A percentile compares a stretch with the other conserved stretches of the same genome.
Evolutionary conservation across 2,113 vertebrate species (phyloP).

Genomic region (Vulpes lagopus): DNA sequence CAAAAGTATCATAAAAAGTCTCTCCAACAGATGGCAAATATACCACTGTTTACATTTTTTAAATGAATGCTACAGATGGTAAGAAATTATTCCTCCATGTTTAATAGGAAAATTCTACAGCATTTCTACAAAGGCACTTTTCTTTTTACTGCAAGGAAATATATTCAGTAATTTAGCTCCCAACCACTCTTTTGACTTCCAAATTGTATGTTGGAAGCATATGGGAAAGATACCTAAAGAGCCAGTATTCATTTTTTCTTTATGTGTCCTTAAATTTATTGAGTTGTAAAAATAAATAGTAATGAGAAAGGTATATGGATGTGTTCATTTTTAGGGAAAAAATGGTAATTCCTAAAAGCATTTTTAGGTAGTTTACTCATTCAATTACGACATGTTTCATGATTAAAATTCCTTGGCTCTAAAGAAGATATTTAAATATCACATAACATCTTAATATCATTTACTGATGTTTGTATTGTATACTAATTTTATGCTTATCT

Average conservation of each 20-base stretch:
- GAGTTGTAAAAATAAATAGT: constrained; percentile 54
- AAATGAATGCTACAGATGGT: constrained; percentile 80
- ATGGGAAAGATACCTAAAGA: constrained; percentile 35
- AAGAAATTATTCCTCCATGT: constrained; percentile 78
- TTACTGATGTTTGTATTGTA: neutral
- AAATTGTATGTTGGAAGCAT: constrained; percentile 59
- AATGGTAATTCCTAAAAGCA: constrained; percentile 22
- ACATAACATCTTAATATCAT: neutral
- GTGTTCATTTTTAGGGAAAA: neutral
- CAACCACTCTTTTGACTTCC: constrained; percentile 58
- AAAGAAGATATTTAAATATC: constrained; percentile 33
- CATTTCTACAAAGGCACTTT: constrained; percentile 72
- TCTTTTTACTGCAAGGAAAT: constrained; percentile 78
- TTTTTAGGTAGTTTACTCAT: constrained; percentile 43
- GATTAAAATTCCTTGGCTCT: neutral
- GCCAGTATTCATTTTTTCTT: constrained; percentile 55
- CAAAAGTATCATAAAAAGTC: constrained; percentile 75
- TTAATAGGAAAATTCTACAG: constrained; percentile 77
- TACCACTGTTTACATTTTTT: constrained; percentile 81
- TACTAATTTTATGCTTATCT: constrained; percentile 20
- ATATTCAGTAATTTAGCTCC: constrained; percentile 63
- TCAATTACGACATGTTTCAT: constrained; percentile 37
- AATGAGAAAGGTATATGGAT: constrained; percentile 13
- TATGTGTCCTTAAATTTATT: constrained; percentile 65
- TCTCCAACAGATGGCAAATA: constrained; percentile 83